phyloP scores from a whole-genome alignment of 2,888 invertebrate species.

The Eustalomyia histrio region DNA sequence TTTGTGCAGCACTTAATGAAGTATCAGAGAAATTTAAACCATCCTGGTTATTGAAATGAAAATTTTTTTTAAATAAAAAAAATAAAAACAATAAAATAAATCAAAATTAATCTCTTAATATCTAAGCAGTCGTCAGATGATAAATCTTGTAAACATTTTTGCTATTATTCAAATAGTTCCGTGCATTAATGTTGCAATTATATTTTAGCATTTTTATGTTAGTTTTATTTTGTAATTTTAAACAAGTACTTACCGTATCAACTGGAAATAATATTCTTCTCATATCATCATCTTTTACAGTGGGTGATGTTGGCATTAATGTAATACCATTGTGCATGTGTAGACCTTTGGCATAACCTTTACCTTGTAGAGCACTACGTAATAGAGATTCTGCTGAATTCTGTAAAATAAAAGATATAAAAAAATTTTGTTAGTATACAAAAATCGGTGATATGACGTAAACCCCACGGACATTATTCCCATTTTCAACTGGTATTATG shows the following conservation, averaged over 20 bases:
- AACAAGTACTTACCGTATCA: constrained; percentile 75
- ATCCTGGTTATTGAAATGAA: constrained; percentile 69
- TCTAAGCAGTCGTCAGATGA: too few relatives aligned
- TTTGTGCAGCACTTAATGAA: constrained; percentile 76
- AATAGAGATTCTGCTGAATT: constrained; percentile 86
- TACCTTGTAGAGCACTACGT: constrained; percentile 91
- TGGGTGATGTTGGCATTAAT: constrained; percentile 76
- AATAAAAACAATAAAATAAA: neutral
- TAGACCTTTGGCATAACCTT: constrained; percentile 81
- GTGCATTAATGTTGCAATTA: too few relatives aligned
- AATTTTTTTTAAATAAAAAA: constrained; percentile 4
- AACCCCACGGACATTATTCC: too few relatives aligned
- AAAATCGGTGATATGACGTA: too few relatives aligned
- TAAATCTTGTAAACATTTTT: too few relatives aligned
- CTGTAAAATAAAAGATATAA: too few relatives aligned
- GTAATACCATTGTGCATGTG: constrained; percentile 78
- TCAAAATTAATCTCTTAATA: too few relatives aligned
- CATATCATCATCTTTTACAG: constrained; percentile 83
- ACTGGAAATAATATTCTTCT: constrained; percentile 81
- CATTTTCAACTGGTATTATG: too few relatives aligned
- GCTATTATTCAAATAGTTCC: too few relatives aligned
- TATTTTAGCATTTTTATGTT: too few relatives aligned
- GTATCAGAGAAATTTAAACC: constrained; percentile 78
- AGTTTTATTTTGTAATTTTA: neutral
- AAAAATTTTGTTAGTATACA: too few relatives aligned